phyloP scores from a whole-genome alignment of 2,888 invertebrate species.

The Deilephila porcellus region DNA sequence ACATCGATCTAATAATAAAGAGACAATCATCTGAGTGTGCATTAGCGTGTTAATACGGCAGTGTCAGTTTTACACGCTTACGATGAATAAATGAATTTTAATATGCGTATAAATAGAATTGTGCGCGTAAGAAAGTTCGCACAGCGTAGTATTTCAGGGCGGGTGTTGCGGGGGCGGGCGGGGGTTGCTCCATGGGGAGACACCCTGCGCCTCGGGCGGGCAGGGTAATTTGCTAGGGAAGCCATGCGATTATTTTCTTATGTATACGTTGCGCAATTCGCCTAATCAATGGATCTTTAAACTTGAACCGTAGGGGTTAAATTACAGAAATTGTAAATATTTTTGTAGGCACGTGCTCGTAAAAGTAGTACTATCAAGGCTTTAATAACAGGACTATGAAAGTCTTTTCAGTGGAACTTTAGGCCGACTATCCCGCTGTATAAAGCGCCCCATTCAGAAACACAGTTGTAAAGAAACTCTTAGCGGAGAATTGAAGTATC shows the following conservation, averaged over 20 bases:
- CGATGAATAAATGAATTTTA: slow-evolving; percentile 19
- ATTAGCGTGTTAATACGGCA: slow-evolving; percentile 9
- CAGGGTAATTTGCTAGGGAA: slow-evolving; percentile 12
- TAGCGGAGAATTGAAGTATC: not conserved
- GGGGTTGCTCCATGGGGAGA: slow-evolving; percentile 8
- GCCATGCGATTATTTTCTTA: slow-evolving; percentile 11
- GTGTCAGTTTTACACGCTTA: not conserved
- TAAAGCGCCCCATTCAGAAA: not conserved
- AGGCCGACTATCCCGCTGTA: no score
- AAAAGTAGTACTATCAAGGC: no score
- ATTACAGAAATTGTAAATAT: not conserved
- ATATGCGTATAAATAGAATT: not conserved
- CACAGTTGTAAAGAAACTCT: not conserved
- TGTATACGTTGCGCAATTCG: not conserved
- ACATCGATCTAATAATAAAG: slow-evolving; percentile 48
- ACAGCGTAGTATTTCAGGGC: slow-evolving; percentile 2
- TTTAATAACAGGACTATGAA: no score
- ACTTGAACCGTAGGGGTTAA: not conserved
- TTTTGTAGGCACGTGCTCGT: no score
- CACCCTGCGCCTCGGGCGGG: not conserved
- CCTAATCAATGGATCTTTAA: not conserved
- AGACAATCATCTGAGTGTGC: slow-evolving; percentile 12
- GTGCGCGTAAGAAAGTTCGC: not conserved
- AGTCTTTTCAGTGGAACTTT: no score
- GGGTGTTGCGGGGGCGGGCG: not conserved